phyloP scores from a whole-genome alignment of 2,113 vertebrate genomes.

The Perognathus longimembris region DNA sequence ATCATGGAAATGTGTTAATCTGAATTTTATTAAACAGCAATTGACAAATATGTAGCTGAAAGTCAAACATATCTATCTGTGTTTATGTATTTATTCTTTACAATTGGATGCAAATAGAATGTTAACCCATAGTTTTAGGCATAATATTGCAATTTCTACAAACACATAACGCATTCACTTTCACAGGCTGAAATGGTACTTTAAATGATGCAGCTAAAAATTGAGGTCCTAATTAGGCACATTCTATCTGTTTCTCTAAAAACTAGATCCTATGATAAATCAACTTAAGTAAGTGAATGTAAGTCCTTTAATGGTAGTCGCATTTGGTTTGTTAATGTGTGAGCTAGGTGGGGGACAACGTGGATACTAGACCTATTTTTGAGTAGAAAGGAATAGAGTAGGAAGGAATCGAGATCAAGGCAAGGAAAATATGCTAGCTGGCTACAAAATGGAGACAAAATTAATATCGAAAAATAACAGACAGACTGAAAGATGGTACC shows the following conservation, averaged over 20 bases:
- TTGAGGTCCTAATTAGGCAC: not conserved
- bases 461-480: not conserved
- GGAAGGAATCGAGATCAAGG: not conserved
- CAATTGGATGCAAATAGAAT: not conserved
- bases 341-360: not conserved
- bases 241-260: not conserved
- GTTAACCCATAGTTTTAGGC: not conserved
- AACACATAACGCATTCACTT: not conserved
- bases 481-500: not conserved
- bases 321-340: not conserved
- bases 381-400: not conserved
- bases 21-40: not conserved
- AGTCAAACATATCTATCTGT: not conserved
- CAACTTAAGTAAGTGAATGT: not conserved
- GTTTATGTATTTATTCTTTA: not conserved
- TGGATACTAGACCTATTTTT: not conserved
- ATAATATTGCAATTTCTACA: not conserved
- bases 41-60: not conserved
- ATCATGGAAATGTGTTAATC: not conserved
- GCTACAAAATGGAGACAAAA: not conserved
- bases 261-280: not conserved
- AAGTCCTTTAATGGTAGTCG: not conserved
- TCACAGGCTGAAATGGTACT: not conserved
- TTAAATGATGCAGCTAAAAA: not conserved
- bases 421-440: slow-evolving; percentile 1